A percentile compares a stretch with the other conserved stretches of the same genome.
Conservation (phyloP, 2,888 invertebrate species). For the Acrobasis repandana region DNA sequence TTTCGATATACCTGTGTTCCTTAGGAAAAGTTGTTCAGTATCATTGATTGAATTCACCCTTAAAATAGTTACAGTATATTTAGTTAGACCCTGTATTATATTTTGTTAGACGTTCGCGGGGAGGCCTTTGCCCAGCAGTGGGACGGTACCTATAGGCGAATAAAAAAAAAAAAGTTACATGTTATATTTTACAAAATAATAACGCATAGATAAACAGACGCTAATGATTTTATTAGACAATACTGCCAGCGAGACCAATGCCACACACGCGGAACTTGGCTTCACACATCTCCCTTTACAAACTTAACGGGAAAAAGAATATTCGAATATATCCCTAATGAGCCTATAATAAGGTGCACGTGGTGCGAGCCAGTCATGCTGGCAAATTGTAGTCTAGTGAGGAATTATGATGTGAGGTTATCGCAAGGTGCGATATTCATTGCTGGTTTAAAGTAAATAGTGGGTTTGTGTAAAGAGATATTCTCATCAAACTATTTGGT, state of each 20-base stretch:
- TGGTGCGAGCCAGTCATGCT: neutral
- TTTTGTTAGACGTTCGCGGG: no score
- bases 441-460: slow-evolving; percentile 26
- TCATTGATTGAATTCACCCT: no score
- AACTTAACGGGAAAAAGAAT: neutral
- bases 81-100: no score
- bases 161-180: no score
- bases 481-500: neutral
- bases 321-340: slow-evolving; percentile 9
- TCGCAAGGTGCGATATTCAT: slow-evolving; percentile 41
- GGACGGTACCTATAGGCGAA: no score
- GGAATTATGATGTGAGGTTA: slow-evolving; percentile 25
- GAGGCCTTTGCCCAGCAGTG: no score
- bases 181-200: no score
- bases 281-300: slow-evolving; percentile 37
- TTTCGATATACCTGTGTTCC: no score
- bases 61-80: no score
- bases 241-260: slow-evolving; percentile 53
- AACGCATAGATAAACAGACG: neutral
- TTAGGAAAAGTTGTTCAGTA: no score
- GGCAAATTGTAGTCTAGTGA: neutral
- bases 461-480: neutral
- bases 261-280: slow-evolving; percentile 62
- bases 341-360: neutral
- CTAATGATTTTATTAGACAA: slow-evolving; percentile 8